Percentiles rank a stretch among this genome's conserved stretches.
Evolutionary conservation across 1,140 invertebrate species (phyloP).

Genomic region (Cydia strobilella): DNA sequence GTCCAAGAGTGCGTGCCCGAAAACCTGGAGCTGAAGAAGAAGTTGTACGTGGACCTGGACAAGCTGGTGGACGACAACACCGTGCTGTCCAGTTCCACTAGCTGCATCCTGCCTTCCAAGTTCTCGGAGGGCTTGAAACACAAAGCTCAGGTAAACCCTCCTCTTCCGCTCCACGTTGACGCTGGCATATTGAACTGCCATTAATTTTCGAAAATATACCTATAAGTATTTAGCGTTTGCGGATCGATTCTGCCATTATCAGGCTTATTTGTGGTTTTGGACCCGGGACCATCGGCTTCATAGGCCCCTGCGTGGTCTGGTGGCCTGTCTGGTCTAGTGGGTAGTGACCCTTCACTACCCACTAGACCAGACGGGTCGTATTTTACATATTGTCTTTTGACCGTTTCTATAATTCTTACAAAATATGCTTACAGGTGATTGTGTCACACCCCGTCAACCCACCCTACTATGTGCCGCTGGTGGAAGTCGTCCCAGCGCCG

Average conservation of each 20-base stretch:
- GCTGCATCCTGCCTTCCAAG: slow-evolving; percentile 92
- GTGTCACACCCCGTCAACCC: slow-evolving; percentile 42
- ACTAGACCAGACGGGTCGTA: no score
- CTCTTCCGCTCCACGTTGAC: no score
- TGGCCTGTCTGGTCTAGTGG: no score
- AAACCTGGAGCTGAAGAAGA: slow-evolving; percentile 90
- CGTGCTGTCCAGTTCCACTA: slow-evolving; percentile 94
- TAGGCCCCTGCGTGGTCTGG: no score
- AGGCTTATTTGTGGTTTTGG: no score
- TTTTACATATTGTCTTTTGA: no score
- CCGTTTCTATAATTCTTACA: background rate
- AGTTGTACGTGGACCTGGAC: slow-evolving; percentile 90
- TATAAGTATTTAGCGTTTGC: no score
- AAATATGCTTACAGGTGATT: slow-evolving; percentile 50
- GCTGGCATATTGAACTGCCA: no score
- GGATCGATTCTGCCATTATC: no score
- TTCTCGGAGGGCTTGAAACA: slow-evolving; percentile 91
- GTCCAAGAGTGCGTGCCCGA: slow-evolving; percentile 97
- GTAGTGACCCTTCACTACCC: no score
- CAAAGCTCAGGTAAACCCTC: slow-evolving; percentile 81
- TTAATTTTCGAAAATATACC: no score
- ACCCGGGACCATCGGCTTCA: no score
- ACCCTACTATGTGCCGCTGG: slow-evolving; percentile 87
- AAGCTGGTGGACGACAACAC: slow-evolving; percentile 85
- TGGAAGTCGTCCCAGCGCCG: slow-evolving; percentile 96